Conservation (phyloP, 1,140 invertebrate genomes). For the Drosophila murphyi region DNA sequence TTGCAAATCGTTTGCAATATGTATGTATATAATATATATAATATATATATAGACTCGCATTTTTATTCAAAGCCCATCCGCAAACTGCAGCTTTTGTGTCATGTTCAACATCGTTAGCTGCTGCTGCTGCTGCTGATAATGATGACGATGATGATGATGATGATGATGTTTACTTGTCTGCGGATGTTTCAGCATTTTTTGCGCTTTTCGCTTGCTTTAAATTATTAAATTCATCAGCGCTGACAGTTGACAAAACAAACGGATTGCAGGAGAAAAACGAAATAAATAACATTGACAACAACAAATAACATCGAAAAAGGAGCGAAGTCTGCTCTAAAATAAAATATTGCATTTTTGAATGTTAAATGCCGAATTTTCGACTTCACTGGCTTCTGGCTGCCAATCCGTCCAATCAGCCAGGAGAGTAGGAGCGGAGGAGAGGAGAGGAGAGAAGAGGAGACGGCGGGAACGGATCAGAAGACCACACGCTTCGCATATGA, state of each 20-base stretch:
- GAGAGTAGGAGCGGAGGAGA: neutral
- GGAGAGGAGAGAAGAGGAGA: neutral
- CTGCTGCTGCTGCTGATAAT: constrained; percentile 21
- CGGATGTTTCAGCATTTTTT: constrained; percentile 5
- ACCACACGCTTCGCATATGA: constrained; percentile 79
- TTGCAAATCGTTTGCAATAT: constrained; percentile 63
- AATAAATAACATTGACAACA: constrained; percentile 40
- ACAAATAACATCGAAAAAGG: constrained; percentile 34
- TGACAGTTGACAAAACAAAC: constrained; percentile 81
- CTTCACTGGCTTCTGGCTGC: constrained; percentile 20
- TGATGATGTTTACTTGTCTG: constrained; percentile 45
- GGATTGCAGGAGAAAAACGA: constrained; percentile 31
- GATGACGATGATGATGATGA: constrained; percentile 22
- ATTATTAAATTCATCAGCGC: constrained; percentile 77
- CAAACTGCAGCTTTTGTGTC: constrained; percentile 80
- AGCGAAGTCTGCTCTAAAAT: constrained; percentile 73
- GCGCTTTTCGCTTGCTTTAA: constrained; percentile 55
- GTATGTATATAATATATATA: constrained; percentile 18
- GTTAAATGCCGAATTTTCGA: constrained; percentile 8
- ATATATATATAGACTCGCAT: constrained; percentile 36
- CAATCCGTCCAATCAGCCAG: constrained; percentile 13
- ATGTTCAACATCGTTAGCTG: constrained; percentile 67
- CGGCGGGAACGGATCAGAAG: constrained; percentile 19
- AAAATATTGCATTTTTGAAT: constrained; percentile 59
- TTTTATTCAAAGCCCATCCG: constrained; percentile 77